Conservation (phyloP, 2,113 vertebrate genomes). For the Hemiscyllium ocellatum region DNA sequence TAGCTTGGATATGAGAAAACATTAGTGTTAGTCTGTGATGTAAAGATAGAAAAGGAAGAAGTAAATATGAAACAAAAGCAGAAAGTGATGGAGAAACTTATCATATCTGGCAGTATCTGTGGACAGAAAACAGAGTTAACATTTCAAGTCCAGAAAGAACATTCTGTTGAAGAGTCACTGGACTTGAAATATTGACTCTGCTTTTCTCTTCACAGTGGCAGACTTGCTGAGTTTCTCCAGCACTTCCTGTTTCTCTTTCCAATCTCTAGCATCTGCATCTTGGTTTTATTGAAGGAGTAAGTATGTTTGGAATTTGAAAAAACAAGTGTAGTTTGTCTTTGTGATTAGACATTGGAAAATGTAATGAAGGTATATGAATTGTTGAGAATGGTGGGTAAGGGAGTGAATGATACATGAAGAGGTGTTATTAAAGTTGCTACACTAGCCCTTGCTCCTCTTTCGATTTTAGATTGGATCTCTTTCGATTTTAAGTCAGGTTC, state of each 20-base stretch:
- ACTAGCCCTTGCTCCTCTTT: not conserved
- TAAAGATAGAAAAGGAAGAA: not conserved
- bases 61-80: too few species aligned
- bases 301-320: not conserved
- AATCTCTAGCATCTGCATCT: too few species aligned
- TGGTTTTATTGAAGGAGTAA: not conserved
- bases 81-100: too few species aligned
- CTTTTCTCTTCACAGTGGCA: too few species aligned
- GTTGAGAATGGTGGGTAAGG: not conserved
- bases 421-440: not conserved
- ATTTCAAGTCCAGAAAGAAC: too few species aligned
- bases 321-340: not conserved
- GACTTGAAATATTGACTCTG: too few species aligned
- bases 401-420: not conserved
- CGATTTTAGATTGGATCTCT: not conserved
- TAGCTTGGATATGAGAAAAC: not conserved
- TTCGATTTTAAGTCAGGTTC: not conserved
- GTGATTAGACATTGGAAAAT: not conserved
- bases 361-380: not conserved
- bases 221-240: too few species aligned
- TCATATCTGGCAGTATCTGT: too few species aligned
- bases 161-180: too few species aligned
- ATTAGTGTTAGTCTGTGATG: not conserved
- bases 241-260: too few species aligned
- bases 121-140: too few species aligned